Base-by-base conservation (phyloP, 1,140 invertebrate genomes). In the Cyclargus thomasi region DNA sequence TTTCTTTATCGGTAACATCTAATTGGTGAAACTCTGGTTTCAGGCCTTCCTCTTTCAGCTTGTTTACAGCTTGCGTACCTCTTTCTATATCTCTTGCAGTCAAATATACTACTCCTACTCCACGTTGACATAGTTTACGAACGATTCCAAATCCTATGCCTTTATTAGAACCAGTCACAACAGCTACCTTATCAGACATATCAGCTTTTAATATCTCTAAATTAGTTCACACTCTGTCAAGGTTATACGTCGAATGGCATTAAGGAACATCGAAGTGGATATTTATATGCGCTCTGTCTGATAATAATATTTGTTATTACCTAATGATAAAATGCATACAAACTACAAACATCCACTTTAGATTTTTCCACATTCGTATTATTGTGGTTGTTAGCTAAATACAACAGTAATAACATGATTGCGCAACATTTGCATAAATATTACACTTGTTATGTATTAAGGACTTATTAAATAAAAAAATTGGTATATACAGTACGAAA, bases 141-240 rank as follows among this genome's bases (percentile, higher is more conserved):
- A 94, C 94, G 66, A 94, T 94, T 0, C 89, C 93, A 85, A 91
- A 94, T 6, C 95, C 95, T 71, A 96, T 94, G 0, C 95, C 95
- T 91, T 95, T 95, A 76, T 95, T 95, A 11, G 91, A 82, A n/a
- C 95, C 95, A 63, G 95, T 95, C 1, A 95, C 94, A 29, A 86
- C 67, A 17, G 82, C 81, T 8, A 85, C 72, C 79, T 79, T 83
- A 39, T 70, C 67, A 90, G 91, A 53, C 81, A 86, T 85, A 65
- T 64, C 67, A 39, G 8, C 29, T 29, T 7, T 29, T 8, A n/a
- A n/a, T 35, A 35, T 5, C 29, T 8, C 8, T 5, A 14, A 47
- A 47, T 47, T 16, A 0, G 6, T 16, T 16, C 14, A 8, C 14
- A 14, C 39, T 11, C 11, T 47, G 14, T 16, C 39, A 16, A 47